phyloP scores from a whole-genome alignment of 2,888 invertebrate genomes.

The Pristionchus exspectatus region DNA sequence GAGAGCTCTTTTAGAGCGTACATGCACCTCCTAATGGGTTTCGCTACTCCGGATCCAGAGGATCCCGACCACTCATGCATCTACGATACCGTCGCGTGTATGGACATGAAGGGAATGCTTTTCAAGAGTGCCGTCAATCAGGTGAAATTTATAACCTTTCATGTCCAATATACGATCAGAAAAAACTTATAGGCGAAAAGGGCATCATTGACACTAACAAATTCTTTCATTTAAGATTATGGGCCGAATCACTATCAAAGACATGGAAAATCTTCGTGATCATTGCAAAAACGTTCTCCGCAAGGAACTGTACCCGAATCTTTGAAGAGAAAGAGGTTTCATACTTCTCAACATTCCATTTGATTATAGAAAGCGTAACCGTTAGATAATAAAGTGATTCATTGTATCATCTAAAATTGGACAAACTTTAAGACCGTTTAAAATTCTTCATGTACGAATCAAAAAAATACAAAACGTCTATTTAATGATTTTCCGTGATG shows the following conservation, averaged over 20 bases:
- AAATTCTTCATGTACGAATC: too few species aligned
- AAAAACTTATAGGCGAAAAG: not conserved
- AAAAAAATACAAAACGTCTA: too few species aligned
- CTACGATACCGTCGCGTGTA: not conserved
- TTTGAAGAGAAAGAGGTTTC: not conserved
- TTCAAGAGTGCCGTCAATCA: constrained; percentile 15
- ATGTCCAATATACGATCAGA: too few species aligned
- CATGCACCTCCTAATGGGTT: not conserved
- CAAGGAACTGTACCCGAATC: constrained; percentile 8
- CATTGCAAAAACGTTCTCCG: not conserved
- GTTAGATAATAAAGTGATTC: too few species aligned
- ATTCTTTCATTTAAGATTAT: not conserved
- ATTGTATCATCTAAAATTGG: too few species aligned
- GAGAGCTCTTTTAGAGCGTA: not conserved
- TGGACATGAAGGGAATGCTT: constrained; percentile 1
- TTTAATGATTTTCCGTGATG: too few species aligned
- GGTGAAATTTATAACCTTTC: not conserved
- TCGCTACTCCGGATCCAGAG: not conserved
- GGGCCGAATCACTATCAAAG: not conserved
- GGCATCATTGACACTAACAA: not conserved
- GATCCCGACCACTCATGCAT: constrained; percentile 4
- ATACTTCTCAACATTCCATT: too few species aligned
- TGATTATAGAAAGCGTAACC: too few species aligned
- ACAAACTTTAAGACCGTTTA: too few species aligned
- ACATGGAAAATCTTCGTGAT: not conserved